phyloP scores from a whole-genome alignment of 2,888 invertebrate genomes.

The Agrotis clavis region DNA sequence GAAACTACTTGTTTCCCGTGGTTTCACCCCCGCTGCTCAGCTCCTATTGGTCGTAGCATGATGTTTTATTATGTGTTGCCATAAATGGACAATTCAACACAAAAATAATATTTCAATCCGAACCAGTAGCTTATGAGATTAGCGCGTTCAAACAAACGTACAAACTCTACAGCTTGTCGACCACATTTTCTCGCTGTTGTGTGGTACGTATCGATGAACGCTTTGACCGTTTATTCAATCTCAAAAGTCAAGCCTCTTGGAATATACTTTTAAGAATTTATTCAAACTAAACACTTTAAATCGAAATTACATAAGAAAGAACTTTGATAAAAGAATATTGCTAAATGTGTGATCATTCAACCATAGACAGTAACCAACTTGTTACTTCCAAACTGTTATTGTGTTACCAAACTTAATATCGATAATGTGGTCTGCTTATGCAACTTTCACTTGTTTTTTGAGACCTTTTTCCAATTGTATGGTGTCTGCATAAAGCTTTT shows the following conservation, averaged over 20 bases:
- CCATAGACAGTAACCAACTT: slow-evolving; percentile 60
- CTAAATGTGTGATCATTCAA: slow-evolving; percentile 71
- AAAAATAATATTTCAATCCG: no score
- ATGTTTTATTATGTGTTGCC: no score
- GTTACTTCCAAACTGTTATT: slow-evolving; percentile 66
- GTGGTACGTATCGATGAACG: no score
- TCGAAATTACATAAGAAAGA: slow-evolving; percentile 61
- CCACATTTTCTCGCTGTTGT: no score
- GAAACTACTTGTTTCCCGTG: no score
- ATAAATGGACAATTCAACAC: no score
- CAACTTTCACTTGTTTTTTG: slow-evolving; percentile 32
- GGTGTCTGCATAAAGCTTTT: not conserved
- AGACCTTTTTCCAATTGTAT: slow-evolving; percentile 12
- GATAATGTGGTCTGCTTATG: slow-evolving; percentile 21
- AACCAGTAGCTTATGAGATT: no score
- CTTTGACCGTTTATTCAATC: not conserved
- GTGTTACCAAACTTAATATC: slow-evolving; percentile 42
- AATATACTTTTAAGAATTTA: not conserved
- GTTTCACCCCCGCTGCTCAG: no score
- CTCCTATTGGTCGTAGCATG: no score
- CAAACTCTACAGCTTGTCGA: no score
- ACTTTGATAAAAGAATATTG: slow-evolving; percentile 66
- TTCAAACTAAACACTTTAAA: slow-evolving; percentile 22
- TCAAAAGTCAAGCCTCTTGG: not conserved
- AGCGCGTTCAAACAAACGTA: no score